Evolutionary conservation across 2,113 vertebrate genomes (phyloP).

Genomic region (Ammodramus savannarum): DNA sequence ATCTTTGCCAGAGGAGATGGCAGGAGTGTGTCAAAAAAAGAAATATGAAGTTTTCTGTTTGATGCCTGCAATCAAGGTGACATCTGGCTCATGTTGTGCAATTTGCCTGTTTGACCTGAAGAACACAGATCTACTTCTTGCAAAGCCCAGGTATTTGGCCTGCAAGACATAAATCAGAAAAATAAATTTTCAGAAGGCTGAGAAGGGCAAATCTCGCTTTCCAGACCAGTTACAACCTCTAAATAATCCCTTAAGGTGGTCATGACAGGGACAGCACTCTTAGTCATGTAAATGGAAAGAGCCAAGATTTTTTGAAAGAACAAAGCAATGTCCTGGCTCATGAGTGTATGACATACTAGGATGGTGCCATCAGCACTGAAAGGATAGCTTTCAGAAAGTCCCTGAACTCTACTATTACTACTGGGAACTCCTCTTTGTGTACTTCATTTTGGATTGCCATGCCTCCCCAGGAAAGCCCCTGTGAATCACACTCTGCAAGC

Average conservation of each 20-base stretch:
- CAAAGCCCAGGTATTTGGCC: background rate
- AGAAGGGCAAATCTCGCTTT: background rate
- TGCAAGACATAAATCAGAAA: background rate
- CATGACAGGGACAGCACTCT: background rate
- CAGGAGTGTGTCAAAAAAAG: background rate
- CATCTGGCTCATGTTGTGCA: background rate
- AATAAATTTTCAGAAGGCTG: background rate
- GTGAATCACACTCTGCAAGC: background rate
- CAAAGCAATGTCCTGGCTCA: background rate
- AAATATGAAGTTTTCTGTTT: background rate
- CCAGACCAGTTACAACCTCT: background rate
- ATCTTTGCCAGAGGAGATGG: background rate
- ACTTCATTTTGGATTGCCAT: background rate
- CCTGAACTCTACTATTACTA: background rate
- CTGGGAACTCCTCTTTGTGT: background rate
- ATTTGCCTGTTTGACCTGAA: background rate
- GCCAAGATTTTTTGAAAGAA: background rate
- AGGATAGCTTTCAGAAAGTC: background rate
- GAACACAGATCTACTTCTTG: background rate
- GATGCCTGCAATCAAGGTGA: background rate
- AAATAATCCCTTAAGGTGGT: background rate
- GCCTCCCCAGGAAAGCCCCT: background rate
- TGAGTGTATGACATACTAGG: background rate
- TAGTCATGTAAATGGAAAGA: background rate
- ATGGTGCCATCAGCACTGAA: background rate